Percentiles rank a stretch among this genome's conserved stretches.
These are phyloP conservation scores for Ahaetulla prasina DNA, from an alignment of 2,113 vertebrate genomes.

Conservation along the genomic window DNA sequence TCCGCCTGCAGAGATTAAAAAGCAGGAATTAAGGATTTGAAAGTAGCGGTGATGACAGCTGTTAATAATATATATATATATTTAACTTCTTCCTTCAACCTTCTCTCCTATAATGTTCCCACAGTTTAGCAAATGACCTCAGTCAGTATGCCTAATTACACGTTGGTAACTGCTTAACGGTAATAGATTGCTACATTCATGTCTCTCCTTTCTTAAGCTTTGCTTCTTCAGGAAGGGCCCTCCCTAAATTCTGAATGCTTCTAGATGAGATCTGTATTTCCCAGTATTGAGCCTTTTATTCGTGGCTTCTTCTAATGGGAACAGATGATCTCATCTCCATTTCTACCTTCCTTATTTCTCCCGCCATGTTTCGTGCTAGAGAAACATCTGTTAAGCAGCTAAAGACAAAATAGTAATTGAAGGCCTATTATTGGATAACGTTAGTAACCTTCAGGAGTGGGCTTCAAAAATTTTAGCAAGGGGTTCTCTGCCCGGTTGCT, in stretches of 20 bases:
- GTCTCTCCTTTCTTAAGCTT: rapidly evolving
- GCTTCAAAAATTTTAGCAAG: too few relatives aligned
- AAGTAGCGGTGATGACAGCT: background rate
- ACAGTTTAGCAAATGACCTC: background rate
- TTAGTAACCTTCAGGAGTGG: too few relatives aligned
- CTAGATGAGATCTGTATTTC: background rate
- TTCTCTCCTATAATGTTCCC: background rate
- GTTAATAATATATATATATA: background rate
- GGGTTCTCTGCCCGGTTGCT: too few relatives aligned
- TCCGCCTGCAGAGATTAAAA: conserved; percentile 9
- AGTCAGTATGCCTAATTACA: background rate
- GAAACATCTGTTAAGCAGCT: background rate
- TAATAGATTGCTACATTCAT: background rate
- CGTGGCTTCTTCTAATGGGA: background rate
- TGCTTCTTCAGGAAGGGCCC: background rate
- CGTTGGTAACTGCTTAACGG: background rate
- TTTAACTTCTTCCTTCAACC: background rate
- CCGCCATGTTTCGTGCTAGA: background rate
- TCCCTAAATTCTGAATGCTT: background rate
- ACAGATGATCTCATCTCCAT: background rate
- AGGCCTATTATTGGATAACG: background rate
- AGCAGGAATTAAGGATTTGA: conserved; percentile 17
- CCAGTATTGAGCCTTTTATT: background rate
- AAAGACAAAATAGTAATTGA: background rate
- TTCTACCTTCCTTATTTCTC: background rate